Conservation (phyloP, 2,888 invertebrate genomes). For the Petrolisthes cinctipes region DNA sequence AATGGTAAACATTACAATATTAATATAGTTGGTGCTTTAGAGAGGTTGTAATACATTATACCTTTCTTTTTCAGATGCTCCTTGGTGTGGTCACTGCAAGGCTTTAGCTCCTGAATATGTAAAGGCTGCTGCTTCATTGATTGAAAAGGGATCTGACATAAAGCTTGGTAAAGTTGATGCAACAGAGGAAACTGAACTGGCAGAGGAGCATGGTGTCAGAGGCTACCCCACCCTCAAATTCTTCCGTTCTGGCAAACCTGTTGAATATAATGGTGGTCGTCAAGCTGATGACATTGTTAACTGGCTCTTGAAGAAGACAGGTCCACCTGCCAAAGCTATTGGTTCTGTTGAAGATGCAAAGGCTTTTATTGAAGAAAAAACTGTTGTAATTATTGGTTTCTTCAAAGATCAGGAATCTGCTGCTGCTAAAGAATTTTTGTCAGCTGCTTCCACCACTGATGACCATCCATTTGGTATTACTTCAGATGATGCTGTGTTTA, state of each 20-base stretch:
- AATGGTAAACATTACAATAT: no score
- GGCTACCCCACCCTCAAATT: conserved; percentile 99
- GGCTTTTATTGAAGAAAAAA: conserved; percentile 82
- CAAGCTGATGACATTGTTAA: conserved; percentile 90
- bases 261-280: conserved; percentile 93
- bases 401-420: conserved; percentile 81
- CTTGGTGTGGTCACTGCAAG: conserved; percentile 99
- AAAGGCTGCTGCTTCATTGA: conserved; percentile 89
- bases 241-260: conserved; percentile 86
- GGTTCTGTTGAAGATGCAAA: conserved; percentile 84
- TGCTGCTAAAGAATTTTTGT: conserved; percentile 85
- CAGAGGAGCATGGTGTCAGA: conserved; percentile 87
- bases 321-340: conserved; percentile 90
- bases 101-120: conserved; percentile 95
- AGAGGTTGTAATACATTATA: no score
- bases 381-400: conserved; percentile 91
- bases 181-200: conserved; percentile 89
- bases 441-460: conserved; percentile 84
- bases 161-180: conserved; percentile 97
- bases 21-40: no score
- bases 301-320: conserved; percentile 97
- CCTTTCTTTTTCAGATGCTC: conserved; percentile 84
- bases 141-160: conserved; percentile 84
- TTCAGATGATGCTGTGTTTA: conserved; percentile 81
- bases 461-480: conserved; percentile 91